phyloP scores from a whole-genome alignment of 2,113 vertebrate species.

The Marmota monax region DNA sequence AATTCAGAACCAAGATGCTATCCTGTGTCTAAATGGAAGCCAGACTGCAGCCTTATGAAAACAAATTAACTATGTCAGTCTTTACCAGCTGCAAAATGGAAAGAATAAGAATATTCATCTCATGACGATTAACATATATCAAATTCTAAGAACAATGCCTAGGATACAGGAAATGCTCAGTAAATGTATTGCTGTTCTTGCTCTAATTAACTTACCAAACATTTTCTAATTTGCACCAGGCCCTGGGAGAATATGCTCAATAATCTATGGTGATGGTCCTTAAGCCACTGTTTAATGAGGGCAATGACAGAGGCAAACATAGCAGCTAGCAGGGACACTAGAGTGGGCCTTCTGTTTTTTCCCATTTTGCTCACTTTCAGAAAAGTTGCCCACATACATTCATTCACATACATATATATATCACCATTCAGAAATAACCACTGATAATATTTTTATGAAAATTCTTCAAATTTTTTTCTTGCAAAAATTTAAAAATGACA shows the following conservation, averaged over 20 bases:
- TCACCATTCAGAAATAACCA: not conserved
- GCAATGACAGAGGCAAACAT: not conserved
- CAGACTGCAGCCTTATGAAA: not conserved
- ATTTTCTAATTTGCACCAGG: slow-evolving; percentile 7
- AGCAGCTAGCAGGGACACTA: not conserved
- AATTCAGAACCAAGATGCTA: slow-evolving; percentile 29
- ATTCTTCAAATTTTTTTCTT: not conserved
- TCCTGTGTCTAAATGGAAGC: not conserved
- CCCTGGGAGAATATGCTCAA: not conserved
- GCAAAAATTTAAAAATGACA: not conserved
- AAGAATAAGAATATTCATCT: slow-evolving; percentile 42
- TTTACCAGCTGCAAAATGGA: not conserved
- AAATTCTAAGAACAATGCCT: no score
- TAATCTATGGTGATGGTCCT: not conserved
- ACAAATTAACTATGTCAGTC: not conserved
- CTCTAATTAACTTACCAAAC: slow-evolving; percentile 14
- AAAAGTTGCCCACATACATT: not conserved
- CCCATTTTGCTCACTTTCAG: not conserved
- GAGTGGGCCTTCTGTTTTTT: not conserved
- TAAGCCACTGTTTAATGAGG: not conserved
- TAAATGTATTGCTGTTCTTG: not conserved
- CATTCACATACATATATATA: not conserved
- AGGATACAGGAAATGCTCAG: no score
- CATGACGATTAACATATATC: not conserved
- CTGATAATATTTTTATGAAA: not conserved